Percentiles rank a stretch among this genome's conserved stretches.
Evolutionary conservation across 1,140 invertebrate species (phyloP).

Genomic region (Nephila pilipes): DNA sequence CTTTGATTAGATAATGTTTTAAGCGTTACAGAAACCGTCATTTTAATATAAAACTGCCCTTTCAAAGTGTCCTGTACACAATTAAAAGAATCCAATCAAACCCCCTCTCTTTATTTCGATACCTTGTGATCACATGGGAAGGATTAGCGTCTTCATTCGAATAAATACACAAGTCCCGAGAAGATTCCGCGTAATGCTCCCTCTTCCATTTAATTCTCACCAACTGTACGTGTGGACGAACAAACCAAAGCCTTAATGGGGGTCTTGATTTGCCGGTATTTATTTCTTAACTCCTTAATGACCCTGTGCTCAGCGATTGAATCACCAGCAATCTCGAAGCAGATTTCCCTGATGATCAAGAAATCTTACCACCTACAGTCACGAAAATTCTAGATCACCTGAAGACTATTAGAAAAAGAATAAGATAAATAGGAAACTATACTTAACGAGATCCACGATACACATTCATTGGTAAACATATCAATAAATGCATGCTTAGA

Average conservation of each 20-base stretch:
- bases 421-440: too few relatives aligned
- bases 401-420: neutral
- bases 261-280: neutral
- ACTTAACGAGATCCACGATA: too few relatives aligned
- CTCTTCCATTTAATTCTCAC: neutral
- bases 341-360: neutral
- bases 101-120: neutral
- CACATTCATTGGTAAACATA: too few relatives aligned
- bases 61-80: neutral
- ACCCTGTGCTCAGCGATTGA: neutral
- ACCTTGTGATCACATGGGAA: neutral
- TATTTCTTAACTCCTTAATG: slow-evolving; percentile 4
- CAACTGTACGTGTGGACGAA: neutral
- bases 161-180: neutral
- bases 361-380: neutral
- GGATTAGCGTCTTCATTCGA: neutral
- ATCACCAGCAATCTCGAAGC: neutral
- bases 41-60: too few relatives aligned
- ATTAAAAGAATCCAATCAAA: neutral
- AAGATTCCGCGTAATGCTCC: neutral
- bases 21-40: too few relatives aligned
- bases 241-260: neutral
- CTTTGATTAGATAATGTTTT: too few relatives aligned
- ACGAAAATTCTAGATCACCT: neutral
- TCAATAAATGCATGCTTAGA: too few relatives aligned